Evolutionary conservation across 2,888 invertebrate species (phyloP), one percentile per base, ranked within the genome.

Genomic region (Parapristionchus giblindavisi): DNA sequence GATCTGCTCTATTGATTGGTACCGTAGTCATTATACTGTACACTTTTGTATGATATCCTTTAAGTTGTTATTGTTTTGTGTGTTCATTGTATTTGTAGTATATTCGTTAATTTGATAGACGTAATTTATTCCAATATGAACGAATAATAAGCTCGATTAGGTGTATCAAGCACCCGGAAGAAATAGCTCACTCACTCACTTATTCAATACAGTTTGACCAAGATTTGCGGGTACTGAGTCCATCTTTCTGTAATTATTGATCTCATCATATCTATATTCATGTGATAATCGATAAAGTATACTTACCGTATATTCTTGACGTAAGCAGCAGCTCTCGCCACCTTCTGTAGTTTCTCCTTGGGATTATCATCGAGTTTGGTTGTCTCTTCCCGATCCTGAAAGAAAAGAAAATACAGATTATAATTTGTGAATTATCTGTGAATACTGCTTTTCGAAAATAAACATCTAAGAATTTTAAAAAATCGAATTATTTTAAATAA

Each of bases 221-320:
- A 66, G 66, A 1, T 36, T 51, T 11, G 66, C 66, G 21, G 66
- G 66, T 0, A 66, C 66, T 2, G 66, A 66, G 11, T 66, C 66
- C 51, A 51, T 66, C 66, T 66, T 66, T 51, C 66, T 66, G 66
- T 1, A 66, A 40, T 3, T 1, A 40, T 43, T 43, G 43, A 14
- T 17, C 8, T 43, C 43, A 43, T 17, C 17, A 43, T 17, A 17
- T 43, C 8, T 14, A 14, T 8, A 14, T n/a, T 14, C n/a, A 17
- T 54, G 54, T 6, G n/a, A n/a, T 24, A 54, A 54, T 54, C n/a
- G 54, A 54, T n/a, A 14, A n/a, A n/a, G 6, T n/a, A n/a, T 27
- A n/a, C 14, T 5, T 60, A 66, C 66, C 51, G 32, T 24, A 66
- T 66, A 51, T 66, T 66, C 66, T 66, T 66, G 51, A 66, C 66